Percentiles rank a stretch among this genome's conserved stretches.
phyloP scores from a whole-genome alignment of 2,113 vertebrate genomes.

The Brachionichthys hirsutus region DNA sequence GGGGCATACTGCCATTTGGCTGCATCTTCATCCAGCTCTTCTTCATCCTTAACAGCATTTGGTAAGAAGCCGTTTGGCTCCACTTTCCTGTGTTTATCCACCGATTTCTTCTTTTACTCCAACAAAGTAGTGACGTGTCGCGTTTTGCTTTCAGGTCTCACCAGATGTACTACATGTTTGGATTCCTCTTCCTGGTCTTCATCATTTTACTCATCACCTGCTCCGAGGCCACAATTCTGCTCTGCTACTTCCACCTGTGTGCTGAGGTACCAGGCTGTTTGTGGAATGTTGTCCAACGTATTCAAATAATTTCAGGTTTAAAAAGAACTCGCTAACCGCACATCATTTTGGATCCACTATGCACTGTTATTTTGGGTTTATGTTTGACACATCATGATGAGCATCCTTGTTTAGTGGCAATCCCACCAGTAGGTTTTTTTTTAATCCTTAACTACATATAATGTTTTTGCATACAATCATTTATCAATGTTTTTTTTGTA shows the following conservation, averaged over 20 bases:
- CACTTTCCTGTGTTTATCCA: not conserved
- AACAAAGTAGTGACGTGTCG: not conserved
- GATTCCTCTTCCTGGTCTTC: slow-evolving; percentile 98
- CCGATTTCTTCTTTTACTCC: not conserved
- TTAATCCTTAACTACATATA: too few species aligned
- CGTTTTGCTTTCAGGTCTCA: slow-evolving; percentile 83
- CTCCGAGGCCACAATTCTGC: slow-evolving; percentile 96
- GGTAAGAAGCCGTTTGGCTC: slow-evolving; percentile 72
- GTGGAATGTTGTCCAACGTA: too few species aligned
- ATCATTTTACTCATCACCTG: slow-evolving; percentile 98
- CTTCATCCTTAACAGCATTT: slow-evolving; percentile 99
- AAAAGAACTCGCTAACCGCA: too few species aligned
- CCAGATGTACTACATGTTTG: slow-evolving; percentile 99
- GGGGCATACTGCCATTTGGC: slow-evolving; percentile 96
- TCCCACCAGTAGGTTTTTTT: too few species aligned
- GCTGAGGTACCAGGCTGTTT: slow-evolving; percentile 84
- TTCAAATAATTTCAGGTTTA: too few species aligned
- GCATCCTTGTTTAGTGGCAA: too few species aligned
- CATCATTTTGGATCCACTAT: too few species aligned
- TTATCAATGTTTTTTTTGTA: too few species aligned
- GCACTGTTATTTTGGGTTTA: too few species aligned
- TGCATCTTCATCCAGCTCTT: slow-evolving; percentile 99
- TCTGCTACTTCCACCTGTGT: slow-evolving; percentile 99
- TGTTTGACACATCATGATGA: too few species aligned
- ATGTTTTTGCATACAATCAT: too few species aligned